Evolutionary conservation across 2,888 invertebrate species (phyloP), one percentile per base, ranked within the genome.

Genomic region (Machimus rusticus): DNA sequence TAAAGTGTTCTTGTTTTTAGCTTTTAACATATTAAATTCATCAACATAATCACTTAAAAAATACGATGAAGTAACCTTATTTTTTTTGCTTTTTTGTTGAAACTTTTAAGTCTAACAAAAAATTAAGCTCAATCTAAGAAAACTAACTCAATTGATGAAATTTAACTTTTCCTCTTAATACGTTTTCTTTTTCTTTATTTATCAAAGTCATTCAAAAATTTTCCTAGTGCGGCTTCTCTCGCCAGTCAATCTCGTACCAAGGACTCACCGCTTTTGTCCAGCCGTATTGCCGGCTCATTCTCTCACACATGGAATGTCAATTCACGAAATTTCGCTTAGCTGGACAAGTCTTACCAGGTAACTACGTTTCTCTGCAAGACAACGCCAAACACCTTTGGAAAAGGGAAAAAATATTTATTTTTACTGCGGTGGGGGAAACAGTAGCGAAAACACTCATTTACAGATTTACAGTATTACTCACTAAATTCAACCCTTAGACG

Each of bases 1-100:
- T 82, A 86, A 57, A 37, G 78, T 86, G 14, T n/a, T 77, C 85
- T 86, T 79, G 39, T 66, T 85, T 88, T 55, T 81, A 51, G 51
- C n/a, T 51, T 51, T 51, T 87, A 88, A 87, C 87, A 87, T 88
- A 87, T 87, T 88, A 88, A 88, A 88, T 88, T 88, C 88, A 88
- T 88, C 88, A 88, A 87, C 88, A 87, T 86, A 88, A 46, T 82
- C 77, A 46, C 76, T 76, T 78, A 85, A 43, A 74, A 74, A 85
- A 74, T 74, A 85, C 19, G 74, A 85, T 46, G 74, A 74, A 85
- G 28, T 57, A 46, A 46, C 23, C 66, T 66, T 66, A 66, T 66
- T 23, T 28, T 28, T 23, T 28, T 84, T 66, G n/a, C 66, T 46
- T 37, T 74, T 76, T 76, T 34, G 34, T 37, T 34, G 37, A 76